Conservation (phyloP, 1,140 invertebrate species). For the Homarus americanus region DNA sequence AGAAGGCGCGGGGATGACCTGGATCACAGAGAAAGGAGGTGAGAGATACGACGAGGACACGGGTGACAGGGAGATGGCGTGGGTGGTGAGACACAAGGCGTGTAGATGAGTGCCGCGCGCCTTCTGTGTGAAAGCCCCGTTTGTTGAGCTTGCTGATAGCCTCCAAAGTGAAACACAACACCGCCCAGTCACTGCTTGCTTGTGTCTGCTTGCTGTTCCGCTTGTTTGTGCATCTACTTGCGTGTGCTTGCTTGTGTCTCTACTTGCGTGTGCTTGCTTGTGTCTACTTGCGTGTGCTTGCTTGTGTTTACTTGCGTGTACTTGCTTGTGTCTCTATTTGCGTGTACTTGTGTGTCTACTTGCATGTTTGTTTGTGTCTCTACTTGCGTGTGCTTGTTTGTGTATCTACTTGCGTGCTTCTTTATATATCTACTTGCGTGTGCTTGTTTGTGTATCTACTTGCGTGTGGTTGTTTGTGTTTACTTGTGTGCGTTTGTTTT, state of each 20-base stretch:
- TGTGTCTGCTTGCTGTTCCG: background rate
- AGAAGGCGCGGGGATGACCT: no score
- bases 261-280: background rate
- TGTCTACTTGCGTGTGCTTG: background rate
- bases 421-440: background rate
- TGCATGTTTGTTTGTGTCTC: background rate
- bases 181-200: background rate
- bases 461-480: background rate
- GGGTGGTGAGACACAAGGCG: background rate
- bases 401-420: background rate
- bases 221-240: background rate
- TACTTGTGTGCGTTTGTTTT: background rate
- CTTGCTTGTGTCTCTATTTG: background rate
- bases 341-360: background rate
- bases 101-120: background rate
- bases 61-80: background rate
- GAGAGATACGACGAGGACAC: no score
- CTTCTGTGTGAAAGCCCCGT: no score
- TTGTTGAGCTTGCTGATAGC: background rate
- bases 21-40: no score
- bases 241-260: background rate
- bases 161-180: background rate
- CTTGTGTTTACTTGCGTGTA: background rate
- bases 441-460: background rate
- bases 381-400: background rate